Evolutionary conservation across 2,797 vertebrate species (phyloP).

Genomic region (Gorsachius magnificus): DNA sequence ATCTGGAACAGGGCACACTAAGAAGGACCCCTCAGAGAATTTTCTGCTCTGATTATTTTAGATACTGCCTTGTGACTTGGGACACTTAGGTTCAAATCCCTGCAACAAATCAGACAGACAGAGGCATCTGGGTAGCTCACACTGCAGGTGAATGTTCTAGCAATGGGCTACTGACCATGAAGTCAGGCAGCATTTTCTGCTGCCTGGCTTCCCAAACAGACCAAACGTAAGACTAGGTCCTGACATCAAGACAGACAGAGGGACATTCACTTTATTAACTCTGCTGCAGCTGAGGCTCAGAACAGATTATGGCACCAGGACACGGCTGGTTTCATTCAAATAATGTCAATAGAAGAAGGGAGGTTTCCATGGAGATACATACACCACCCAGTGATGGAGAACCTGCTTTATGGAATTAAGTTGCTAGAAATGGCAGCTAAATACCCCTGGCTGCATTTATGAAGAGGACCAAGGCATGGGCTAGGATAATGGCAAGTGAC

Average conservation of each 20-base stretch:
- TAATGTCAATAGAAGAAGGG: neutral
- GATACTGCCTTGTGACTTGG: neutral
- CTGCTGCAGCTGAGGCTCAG: neutral
- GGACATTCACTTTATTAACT: neutral
- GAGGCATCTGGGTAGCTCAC: neutral
- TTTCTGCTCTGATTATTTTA: neutral
- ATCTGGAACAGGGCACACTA: neutral
- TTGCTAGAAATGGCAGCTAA: neutral
- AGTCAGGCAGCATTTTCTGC: neutral
- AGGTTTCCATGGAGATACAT: neutral
- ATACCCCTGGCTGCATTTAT: neutral
- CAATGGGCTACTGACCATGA: neutral
- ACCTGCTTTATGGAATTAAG: neutral
- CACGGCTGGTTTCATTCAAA: neutral
- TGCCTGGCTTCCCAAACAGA: neutral
- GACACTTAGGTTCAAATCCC: neutral
- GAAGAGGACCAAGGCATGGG: neutral
- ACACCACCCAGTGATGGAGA: neutral
- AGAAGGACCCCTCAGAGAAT: neutral
- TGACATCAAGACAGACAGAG: neutral
- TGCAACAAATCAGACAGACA: neutral
- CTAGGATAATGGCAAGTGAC: neutral
- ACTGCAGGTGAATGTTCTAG: neutral
- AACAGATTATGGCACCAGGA: neutral
- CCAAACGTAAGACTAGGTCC: neutral